Conservation (phyloP, 1,140 invertebrate species). For the Drosophila ananassae region DNA sequence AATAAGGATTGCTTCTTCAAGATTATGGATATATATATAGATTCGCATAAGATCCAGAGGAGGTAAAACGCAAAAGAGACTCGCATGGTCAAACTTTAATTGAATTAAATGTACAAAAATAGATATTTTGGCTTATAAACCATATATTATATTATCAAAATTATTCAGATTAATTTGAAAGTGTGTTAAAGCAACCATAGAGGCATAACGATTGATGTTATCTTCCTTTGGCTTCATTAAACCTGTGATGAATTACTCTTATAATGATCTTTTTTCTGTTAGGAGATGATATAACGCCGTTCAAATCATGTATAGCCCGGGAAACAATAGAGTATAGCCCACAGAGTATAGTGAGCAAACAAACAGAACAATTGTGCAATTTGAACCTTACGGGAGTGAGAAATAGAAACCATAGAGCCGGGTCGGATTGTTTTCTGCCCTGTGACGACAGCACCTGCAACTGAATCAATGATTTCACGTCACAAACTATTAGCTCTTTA, state of each 20-base stretch:
- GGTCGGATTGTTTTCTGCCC: slow-evolving; percentile 35
- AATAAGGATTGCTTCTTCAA: slow-evolving; percentile 46
- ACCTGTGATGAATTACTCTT: slow-evolving; percentile 19
- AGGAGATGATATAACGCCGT: slow-evolving; percentile 32
- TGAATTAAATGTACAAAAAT: background rate
- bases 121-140: background rate
- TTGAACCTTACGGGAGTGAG: slow-evolving; percentile 33
- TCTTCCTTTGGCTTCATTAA: background rate
- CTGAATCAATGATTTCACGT: slow-evolving; percentile 40
- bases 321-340: slow-evolving; percentile 35
- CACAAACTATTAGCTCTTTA: slow-evolving; percentile 24
- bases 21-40: slow-evolving; percentile 32
- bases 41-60: slow-evolving; percentile 4
- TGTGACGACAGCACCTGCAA: slow-evolving; percentile 54
- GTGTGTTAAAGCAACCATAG: too few relatives aligned
- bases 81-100: background rate
- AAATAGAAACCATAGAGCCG: slow-evolving; percentile 10
- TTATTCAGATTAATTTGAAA: too few relatives aligned
- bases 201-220: background rate
- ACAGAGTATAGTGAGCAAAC: background rate
- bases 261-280: slow-evolving; percentile 1
- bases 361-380: slow-evolving; percentile 67
- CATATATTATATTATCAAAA: too few relatives aligned
- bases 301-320: background rate
- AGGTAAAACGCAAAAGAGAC: slow-evolving; percentile 5